Conservation (phyloP, 2,113 vertebrate species). For the Rhinolophus ferrumequinum region DNA sequence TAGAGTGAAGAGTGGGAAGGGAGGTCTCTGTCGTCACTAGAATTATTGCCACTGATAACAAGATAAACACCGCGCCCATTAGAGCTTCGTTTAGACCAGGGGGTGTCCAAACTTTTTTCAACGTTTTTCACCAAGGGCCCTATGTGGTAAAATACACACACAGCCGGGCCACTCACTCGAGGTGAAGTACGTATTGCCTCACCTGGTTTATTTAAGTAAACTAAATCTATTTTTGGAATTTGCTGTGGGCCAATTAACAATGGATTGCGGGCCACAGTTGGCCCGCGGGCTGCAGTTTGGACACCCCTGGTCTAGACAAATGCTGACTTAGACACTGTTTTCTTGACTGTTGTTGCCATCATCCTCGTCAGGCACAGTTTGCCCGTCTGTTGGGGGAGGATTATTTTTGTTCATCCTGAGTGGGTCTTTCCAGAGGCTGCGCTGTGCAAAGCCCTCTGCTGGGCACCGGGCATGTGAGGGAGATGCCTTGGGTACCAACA, state of each 20-base stretch:
- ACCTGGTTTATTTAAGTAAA: too few relatives aligned
- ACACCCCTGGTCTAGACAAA: neutral
- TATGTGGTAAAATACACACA: too few relatives aligned
- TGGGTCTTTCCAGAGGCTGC: neutral
- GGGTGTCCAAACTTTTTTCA: too few relatives aligned
- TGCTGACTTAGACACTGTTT: neutral
- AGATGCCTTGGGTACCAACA: rapidly evolving
- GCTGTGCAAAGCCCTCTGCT: neutral
- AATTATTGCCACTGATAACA: neutral
- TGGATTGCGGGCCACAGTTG: too few relatives aligned
- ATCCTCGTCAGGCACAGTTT: rapidly evolving
- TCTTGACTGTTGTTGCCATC: neutral
- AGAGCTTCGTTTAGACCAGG: neutral
- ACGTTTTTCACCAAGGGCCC: too few relatives aligned
- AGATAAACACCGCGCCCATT: neutral
- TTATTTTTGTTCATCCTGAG: rapidly evolving
- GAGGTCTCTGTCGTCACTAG: rapidly evolving
- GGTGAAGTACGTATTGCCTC: too few relatives aligned
- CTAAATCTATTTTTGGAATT: too few relatives aligned
- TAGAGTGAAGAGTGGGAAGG: neutral
- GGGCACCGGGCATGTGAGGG: rapidly evolving
- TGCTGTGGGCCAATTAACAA: too few relatives aligned
- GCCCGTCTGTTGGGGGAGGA: neutral
- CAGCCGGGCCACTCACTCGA: too few relatives aligned
- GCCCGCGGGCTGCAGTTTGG: too few relatives aligned